Base-by-base conservation (phyloP, 1,140 invertebrate species). In the Aphaenogaster ashmeadi region DNA sequence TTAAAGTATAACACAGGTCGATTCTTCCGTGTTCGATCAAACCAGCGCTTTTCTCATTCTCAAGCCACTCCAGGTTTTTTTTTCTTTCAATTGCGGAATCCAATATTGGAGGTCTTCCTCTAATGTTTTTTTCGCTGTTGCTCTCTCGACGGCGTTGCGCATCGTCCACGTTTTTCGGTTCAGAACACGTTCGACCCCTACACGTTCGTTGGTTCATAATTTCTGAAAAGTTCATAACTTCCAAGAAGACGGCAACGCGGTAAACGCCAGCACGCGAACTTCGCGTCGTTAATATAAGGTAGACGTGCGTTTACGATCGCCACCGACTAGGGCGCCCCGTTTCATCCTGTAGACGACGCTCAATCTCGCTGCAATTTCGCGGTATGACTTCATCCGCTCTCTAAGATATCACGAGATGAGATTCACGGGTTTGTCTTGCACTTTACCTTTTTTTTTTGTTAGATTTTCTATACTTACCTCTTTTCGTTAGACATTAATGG, bases 181-280 rank as follows among this genome's bases (percentile, higher is more conserved):
- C 54, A 36, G 27, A 47, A 18, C 71, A 38, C 56, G 47, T 58
- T 80, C 54, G 60, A 69, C 27, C 41, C 15, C 11, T 54, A 54
- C 11, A 38, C 67, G 44, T 72, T n/a, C 33, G 71, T 74, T 62
- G 64, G 52, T 90, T 90, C 78, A 85, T 90, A 87, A 90, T 87
- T 90, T 52, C 52, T 79, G 72, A 71, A 84, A 90, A 87, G 72
- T 90, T 88, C 79, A 79, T 90, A 90, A 90, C 79, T 87, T 90
- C 60, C 67, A 80, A 87, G 67, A 87, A 84, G 50, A 50, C n/a
- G 44, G 81, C 62, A 89, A 89, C 71, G 56, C 62, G 89, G 74
- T 90, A 90, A 90, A 90, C 66, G 88, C 84, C 88, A 87, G 47
- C 38, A 60, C 36, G 84, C 52, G 71, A 89, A 77, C 54, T 87